Evolutionary conservation across 2,113 vertebrate species (phyloP).

Genomic region (Megaceryle maxima): DNA sequence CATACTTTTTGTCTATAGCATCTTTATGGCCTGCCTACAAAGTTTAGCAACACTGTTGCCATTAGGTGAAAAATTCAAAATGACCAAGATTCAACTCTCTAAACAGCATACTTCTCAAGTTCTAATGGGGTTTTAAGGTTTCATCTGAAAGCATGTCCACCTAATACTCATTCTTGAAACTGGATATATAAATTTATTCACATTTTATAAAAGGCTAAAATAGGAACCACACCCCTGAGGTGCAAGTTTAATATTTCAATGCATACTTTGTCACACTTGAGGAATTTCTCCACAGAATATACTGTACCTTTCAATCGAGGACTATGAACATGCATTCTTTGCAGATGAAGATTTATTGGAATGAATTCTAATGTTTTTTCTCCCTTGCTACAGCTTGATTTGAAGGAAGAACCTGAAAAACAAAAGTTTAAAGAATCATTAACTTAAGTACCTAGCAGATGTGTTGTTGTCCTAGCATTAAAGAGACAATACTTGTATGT

Average conservation of each 20-base stretch:
- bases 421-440: constrained; percentile 29
- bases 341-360: constrained; percentile 95
- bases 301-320: constrained; percentile 89
- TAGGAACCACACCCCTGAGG: background rate
- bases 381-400: constrained; percentile 96
- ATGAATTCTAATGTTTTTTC: constrained; percentile 96
- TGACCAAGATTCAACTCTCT: background rate
- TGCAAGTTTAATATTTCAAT: background rate
- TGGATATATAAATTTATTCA: background rate
- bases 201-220: background rate
- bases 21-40: background rate
- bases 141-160: background rate
- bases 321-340: constrained; percentile 93
- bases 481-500: background rate
- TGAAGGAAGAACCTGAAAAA: constrained; percentile 90
- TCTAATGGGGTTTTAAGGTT: background rate
- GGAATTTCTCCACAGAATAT: background rate
- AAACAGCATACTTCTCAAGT: background rate
- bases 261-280: background rate
- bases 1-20: background rate
- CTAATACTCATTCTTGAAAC: background rate
- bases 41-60: background rate
- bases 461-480: background rate
- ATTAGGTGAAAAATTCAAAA: background rate
- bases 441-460: constrained; percentile 29